Base-by-base conservation (phyloP, 2,113 vertebrate genomes). In the Nycticorax nycticorax region DNA sequence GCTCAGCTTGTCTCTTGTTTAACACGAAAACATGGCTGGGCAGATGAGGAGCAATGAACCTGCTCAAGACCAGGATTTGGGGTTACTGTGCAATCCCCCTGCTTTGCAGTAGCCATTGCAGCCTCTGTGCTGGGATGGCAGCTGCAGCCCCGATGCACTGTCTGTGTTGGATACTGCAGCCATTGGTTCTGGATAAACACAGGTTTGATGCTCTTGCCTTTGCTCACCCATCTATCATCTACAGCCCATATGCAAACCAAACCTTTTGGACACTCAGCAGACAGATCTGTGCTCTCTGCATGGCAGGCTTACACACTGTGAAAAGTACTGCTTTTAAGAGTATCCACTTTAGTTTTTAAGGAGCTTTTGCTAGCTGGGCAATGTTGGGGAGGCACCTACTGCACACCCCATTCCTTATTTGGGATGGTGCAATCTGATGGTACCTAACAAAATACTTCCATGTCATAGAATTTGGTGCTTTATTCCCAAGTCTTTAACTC, bases 91-190 rank as follows among this genome's bases (percentile, higher is more conserved):
- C 43, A 24, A 24, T 19, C 1, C 2, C 16, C 43, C 28, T 20
- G 39, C 63, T 52, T 27, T 48, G 75, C 63, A 59, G 86, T 12
- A 84, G 89, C 55, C 14, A 21, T 6, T 32, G 60, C 52, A 78
- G 82, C 41, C 85, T 33, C 52, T 14, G 69, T 0, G 5, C 77
- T 50, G 59, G 76, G 64, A 66, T 15, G 18, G 89, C 41, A 80
- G 57, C 30, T 0, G 0, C 57, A 85, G 85, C 27, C 47, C 60
- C 2, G 3, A 48, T 3, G 8, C 0, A 0, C 30, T 23, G 12
- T 10, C 64, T 52, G 27, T 28, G n/a, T 1, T 14, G 35, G 30
- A 28, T 6, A 48, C 9, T 15, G 47, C 55, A 79, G 85, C 71
- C 3, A 1, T 1, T 1, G 28, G 17, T 10, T 85, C 55, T 53